Base-by-base conservation (phyloP, 2,113 vertebrate species). In the Notechis scutatus region DNA sequence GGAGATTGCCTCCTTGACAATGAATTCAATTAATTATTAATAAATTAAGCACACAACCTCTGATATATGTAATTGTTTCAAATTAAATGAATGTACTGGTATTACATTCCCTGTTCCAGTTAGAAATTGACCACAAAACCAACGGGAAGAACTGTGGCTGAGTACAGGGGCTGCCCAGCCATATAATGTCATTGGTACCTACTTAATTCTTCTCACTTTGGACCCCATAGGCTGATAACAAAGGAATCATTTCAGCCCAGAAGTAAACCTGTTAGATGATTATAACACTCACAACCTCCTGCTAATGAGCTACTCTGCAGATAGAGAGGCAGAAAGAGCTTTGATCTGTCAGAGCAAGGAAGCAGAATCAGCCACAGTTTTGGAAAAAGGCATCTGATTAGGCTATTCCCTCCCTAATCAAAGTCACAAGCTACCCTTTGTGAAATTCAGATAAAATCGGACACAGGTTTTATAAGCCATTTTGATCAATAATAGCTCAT, bases 381-480 rank as follows among this genome's bases (percentile, higher is more conserved):
- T 96, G 95, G 97, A 96, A 94, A 96, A 92, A 97, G 95, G 96
- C 56, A 96, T 96, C 97, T 97, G 96, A 97, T 97, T 97, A 97
- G 95, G 54, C 94, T 96, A 93, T 93, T 96, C 95, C 95, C 91
- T 74, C 47, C 92, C 96, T 97, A 97, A 98, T 98, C 97, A 97
- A 97, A 98, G 97, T 97, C 96, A 97, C 97, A 97, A 96, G 97
- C 97, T 97, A 97, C 97, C 96, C 97, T 97, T 98, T 97, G 96
- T 96, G 96, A 97, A 97, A 95, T 94, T 52, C 94, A 97, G 97
- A 97, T 98, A 98, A 98, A 97, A 97, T 97, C 97, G 96, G 96
- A 95, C 94, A 92, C 93, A 96, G 90, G 91, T 95, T 85, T 87
- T 95, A 96, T 97, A 97, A 96, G 93, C 94, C 96, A 96, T 94